Percentiles rank a stretch among this genome's conserved stretches.
Evolutionary conservation across 37 sponge, comb jelly and placozoan genomes (phyloP).

Genomic region (Eunapius fragilis): DNA sequence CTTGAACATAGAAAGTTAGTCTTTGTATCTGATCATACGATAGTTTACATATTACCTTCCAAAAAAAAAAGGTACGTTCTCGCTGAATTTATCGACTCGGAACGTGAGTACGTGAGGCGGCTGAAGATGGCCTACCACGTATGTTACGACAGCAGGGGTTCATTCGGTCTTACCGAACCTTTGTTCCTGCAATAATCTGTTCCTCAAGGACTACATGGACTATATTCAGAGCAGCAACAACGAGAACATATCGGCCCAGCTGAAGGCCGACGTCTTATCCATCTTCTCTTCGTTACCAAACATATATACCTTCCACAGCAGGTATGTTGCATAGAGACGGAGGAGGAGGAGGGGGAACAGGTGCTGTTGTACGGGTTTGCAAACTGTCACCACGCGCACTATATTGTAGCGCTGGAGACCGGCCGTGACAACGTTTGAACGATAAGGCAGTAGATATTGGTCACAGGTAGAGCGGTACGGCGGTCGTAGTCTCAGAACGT

Average conservation of each 20-base stretch:
- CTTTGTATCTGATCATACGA: neutral
- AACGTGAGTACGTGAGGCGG: slow-evolving; percentile 45
- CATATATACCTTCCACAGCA: slow-evolving; percentile 45
- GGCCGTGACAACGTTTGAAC: too few relatives aligned
- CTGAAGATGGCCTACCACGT: slow-evolving; percentile 11
- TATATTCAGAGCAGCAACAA: slow-evolving; percentile 14
- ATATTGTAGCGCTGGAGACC: too few relatives aligned
- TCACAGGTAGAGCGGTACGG: too few relatives aligned
- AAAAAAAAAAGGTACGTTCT: slow-evolving; percentile 23
- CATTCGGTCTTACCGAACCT: too few relatives aligned
- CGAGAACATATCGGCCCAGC: slow-evolving; percentile 7
- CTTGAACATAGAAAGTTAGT: neutral
- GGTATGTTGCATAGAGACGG: slow-evolving; percentile 1
- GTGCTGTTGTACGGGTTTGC: neutral
- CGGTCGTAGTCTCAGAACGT: neutral
- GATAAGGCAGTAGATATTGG: too few relatives aligned
- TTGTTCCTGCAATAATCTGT: too few relatives aligned
- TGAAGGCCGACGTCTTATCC: slow-evolving; percentile 37
- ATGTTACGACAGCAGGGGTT: neutral
- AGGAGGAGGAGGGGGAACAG: too few relatives aligned
- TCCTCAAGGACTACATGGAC: slow-evolving; percentile 30
- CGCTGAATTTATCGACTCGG: slow-evolving; percentile 39
- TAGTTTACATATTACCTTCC: neutral
- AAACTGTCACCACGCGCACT: too few relatives aligned
- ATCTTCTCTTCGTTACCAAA: slow-evolving; percentile 48